phyloP scores from a whole-genome alignment of 1,140 invertebrate genomes.

The Bombus soroeensis region DNA sequence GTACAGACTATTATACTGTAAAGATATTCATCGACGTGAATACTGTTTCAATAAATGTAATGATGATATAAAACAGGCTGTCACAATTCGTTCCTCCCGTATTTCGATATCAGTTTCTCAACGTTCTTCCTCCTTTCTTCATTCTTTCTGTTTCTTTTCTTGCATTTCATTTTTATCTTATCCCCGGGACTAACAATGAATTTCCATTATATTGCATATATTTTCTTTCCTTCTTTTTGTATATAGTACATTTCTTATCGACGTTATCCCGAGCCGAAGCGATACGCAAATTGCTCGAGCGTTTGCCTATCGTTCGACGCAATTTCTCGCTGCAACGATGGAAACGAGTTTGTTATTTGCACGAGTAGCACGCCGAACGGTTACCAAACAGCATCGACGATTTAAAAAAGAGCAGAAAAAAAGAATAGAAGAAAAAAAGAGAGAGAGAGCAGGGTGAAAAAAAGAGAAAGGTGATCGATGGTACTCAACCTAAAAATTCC shows the following conservation, averaged over 20 bases:
- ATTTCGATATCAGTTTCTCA: slow-evolving; percentile 8
- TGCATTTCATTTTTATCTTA: background rate
- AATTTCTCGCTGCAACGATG: slow-evolving; percentile 13
- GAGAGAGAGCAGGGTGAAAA: background rate
- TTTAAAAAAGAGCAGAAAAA: background rate
- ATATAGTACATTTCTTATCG: background rate
- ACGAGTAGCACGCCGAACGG: slow-evolving; percentile 4
- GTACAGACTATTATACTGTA: slow-evolving; percentile 68
- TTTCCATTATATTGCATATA: background rate
- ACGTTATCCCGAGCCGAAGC: background rate
- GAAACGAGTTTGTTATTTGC: slow-evolving; percentile 40
- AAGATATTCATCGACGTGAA: slow-evolving; percentile 76
- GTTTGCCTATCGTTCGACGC: slow-evolving; percentile 19
- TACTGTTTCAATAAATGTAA: slow-evolving; percentile 80
- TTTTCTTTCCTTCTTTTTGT: background rate
- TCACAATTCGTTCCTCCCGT: slow-evolving; percentile 27
- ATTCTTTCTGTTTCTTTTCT: background rate
- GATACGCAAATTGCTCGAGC: slow-evolving; percentile 30
- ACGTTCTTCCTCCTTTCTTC: background rate
- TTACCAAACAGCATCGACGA: slow-evolving; percentile 1
- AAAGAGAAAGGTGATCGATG: slow-evolving; percentile 12
- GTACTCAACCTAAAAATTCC: slow-evolving; percentile 15
- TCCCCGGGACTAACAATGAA: background rate
- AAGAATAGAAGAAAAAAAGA: background rate
- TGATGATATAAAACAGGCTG: slow-evolving; percentile 66